Base-by-base conservation (phyloP, 2,888 invertebrate genomes). In the Heliconius cydno region DNA sequence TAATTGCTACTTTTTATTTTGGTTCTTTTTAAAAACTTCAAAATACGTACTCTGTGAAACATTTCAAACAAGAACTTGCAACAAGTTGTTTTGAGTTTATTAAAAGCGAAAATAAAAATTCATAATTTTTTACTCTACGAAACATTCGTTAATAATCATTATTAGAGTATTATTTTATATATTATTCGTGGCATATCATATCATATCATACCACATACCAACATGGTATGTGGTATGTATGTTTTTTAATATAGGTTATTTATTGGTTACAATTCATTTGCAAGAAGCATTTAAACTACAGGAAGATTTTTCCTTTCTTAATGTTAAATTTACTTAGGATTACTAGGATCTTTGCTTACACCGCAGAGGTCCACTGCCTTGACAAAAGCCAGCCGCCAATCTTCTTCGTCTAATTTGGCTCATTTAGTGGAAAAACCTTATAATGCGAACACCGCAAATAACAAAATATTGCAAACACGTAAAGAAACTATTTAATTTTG, bases 1-100 rank as follows among this genome's bases (percentile, higher is more conserved):
- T 71, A 68, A 77, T 71, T 77, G 71, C 71, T 65, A 77, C 71
- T 72, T 77, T 68, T 72, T 60, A 66, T 72, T 77, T 77, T n/a
- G 46, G 28, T 65, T 72, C 77, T 77, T 71, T 63, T 46, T 28
- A 77, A 71, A 41, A 60, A 34, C 77, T 77, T 57, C 19, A 46
- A 41, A 22, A 71, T 41, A 75, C n/a, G 75, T 75, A 41, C 46
- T 46, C 65, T 66, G 22, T 65, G 28, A 66, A 75, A 65, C 38
- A 38, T 75, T 65, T 41, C 25, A 75, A 57, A 73, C 73, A 19
- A 28, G 65, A 75, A 75, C 28, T 75, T 75, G 41, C 65, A 66
- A 46, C 46, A 46, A 66, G 28, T 75, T 75, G 28, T 66, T 75
- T 30, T 41, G n/a, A 66, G 46, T 13, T 66, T 46, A 41, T 46